Base-by-base conservation (phyloP, 2,888 invertebrate species). In the Apotomis capreana region DNA sequence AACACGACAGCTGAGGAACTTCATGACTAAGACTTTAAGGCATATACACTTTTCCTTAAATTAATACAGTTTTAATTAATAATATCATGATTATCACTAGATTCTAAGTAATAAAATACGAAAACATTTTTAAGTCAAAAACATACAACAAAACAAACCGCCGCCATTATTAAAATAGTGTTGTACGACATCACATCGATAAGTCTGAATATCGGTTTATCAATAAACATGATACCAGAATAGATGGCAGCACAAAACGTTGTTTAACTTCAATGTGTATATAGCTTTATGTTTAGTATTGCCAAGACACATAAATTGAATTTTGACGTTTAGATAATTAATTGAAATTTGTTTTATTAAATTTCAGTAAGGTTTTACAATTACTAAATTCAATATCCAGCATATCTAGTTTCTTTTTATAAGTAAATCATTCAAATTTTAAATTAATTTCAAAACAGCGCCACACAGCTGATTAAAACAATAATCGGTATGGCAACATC, bases 401-500 rank as follows among this genome's bases (percentile, higher is more conserved):
- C 15, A 15, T 13, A n/a, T 6, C 4, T 54, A 0, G 3, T 13
- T 54, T n/a, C 13, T 13, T 15, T 4, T 2, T 54, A 13, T 40
- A 1, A 40, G 6, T 6, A 40, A 40, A 40, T 40, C 40, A 6
- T 40, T 4, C 40, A 13, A 13, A 54, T 9, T 1, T 5, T 37
- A 0, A 5, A 58, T 60, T 60, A 9, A 10, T 60, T 59, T 44
- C 13, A 46, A 12, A 4, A 15, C 13, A 8, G 13, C 9, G 4
- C 13, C 10, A 8, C 15, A 51, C 49, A 63, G 69, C 55, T 59
- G 46, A 46, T 51, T 57, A 13, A 65, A 62, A 62, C n/a, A 58
- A 46, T 58, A 58, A 58, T 68, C 12, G 4, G 10, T 15, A 70
- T 81, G 74, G 86, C 84, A 90, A 86, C 86, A 87, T 84, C 78